A percentile compares a stretch with the other conserved stretches of the same genome.
Conservation (phyloP, 1,140 invertebrate species). For the Zaprionus ornatus region DNA sequence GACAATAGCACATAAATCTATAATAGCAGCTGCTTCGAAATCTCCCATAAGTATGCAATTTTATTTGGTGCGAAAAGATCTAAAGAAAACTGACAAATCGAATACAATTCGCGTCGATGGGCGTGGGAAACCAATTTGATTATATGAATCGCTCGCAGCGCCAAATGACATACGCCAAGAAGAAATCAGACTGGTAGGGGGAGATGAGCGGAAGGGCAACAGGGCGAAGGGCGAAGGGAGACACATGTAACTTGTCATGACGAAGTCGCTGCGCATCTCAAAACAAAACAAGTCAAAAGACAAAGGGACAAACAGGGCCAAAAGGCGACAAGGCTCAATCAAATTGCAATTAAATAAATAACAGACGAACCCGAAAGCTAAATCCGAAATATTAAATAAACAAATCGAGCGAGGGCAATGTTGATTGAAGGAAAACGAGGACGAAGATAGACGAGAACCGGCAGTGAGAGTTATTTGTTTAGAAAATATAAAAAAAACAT, state of each 20-base stretch:
- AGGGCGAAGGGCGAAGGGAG: background rate
- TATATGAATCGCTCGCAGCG: conserved; percentile 54
- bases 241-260: conserved; percentile 16
- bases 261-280: conserved; percentile 34
- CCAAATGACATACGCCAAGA: conserved; percentile 41
- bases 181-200: background rate
- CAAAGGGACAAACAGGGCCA: conserved; percentile 26
- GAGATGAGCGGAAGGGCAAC: conserved; percentile 4
- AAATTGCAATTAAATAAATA: conserved; percentile 76
- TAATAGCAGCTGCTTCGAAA: background rate
- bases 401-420: conserved; percentile 57
- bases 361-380: conserved; percentile 42
- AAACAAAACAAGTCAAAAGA: conserved; percentile 40
- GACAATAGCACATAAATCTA: background rate
- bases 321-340: conserved; percentile 53
- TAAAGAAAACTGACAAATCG: conserved; percentile 47
- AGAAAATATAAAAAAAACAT: background rate
- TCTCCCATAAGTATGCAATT: conserved; percentile 34
- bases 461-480: conserved; percentile 29
- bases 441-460: conserved; percentile 14
- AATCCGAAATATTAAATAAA: conserved; percentile 66
- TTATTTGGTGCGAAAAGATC: conserved; percentile 36
- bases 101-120: conserved; percentile 51
- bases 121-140: conserved; percentile 61
- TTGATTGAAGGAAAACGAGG: background rate